These are phyloP conservation scores for Hyles vespertilio DNA, from an alignment of 1,140 invertebrate genomes.

Conservation along the genomic window DNA sequence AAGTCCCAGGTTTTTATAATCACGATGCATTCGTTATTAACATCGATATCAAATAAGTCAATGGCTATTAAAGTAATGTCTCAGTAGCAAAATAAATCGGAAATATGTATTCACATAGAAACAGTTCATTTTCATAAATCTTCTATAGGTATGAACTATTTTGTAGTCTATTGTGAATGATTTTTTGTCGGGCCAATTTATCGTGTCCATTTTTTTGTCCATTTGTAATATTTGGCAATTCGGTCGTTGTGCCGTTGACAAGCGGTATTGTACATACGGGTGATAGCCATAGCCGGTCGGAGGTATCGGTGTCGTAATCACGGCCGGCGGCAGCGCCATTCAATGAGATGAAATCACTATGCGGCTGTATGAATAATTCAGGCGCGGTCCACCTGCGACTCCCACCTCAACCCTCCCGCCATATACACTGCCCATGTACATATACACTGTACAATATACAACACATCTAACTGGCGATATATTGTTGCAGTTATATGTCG, in stretches of 20 bases:
- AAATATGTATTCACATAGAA: too few relatives aligned
- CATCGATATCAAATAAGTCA: too few relatives aligned
- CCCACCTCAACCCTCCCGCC: slow-evolving; percentile 23
- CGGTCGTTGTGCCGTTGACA: slow-evolving; percentile 36
- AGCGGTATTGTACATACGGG: slow-evolving; percentile 33
- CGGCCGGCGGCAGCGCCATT: slow-evolving; percentile 58
- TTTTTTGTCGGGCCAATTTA: not conserved
- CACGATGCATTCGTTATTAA: too few relatives aligned
- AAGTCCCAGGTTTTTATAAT: too few relatives aligned
- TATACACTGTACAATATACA: too few relatives aligned
- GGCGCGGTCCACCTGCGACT: slow-evolving; percentile 45
- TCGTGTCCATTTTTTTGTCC: not conserved
- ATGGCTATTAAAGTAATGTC: too few relatives aligned
- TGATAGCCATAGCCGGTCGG: slow-evolving; percentile 26
- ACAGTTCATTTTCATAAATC: too few relatives aligned
- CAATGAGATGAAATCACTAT: slow-evolving; percentile 74
- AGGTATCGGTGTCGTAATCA: slow-evolving; percentile 70
- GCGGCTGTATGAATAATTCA: slow-evolving; percentile 71
- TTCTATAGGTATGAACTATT: too few relatives aligned
- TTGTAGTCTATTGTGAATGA: too few relatives aligned
- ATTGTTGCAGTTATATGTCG: too few relatives aligned
- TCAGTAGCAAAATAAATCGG: too few relatives aligned
- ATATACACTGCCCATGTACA: slow-evolving; percentile 2
- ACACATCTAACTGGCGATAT: too few relatives aligned
- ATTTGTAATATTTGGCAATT: slow-evolving; percentile 3